A percentile compares a stretch with the other conserved stretches of the same genome.
Conservation (phyloP, 1,140 invertebrate species). For the Coenobita brevimanus region DNA sequence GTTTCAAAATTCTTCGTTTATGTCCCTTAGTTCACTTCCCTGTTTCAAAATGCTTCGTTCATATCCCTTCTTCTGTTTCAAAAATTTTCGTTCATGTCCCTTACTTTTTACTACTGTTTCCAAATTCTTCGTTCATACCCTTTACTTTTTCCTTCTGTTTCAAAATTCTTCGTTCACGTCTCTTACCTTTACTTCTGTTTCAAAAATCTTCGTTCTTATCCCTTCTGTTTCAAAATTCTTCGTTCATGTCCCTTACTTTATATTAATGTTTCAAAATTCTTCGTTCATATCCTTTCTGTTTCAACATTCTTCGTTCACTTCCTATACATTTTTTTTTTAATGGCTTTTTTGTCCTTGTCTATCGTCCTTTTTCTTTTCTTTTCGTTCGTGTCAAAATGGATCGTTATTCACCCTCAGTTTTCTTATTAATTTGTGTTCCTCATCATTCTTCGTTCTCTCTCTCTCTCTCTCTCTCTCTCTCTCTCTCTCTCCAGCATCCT, state of each 20-base stretch:
- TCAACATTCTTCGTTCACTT: background rate
- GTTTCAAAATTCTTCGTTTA: background rate
- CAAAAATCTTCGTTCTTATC: background rate
- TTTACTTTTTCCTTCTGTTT: background rate
- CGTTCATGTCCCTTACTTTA: background rate
- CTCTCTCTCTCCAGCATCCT: too few species aligned
- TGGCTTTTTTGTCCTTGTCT: background rate
- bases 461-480: background rate
- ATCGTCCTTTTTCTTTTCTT: background rate
- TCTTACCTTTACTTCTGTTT: background rate
- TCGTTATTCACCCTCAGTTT: background rate
- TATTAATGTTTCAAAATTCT: background rate
- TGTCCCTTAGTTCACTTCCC: background rate
- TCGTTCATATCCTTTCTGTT: background rate
- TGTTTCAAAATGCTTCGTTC: background rate
- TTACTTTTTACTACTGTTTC: background rate
- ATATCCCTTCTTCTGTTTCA: background rate
- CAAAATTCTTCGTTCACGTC: background rate
- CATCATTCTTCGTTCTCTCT: background rate
- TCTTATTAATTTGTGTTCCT: background rate
- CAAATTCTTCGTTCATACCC: background rate
- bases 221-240: background rate
- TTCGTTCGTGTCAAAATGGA: background rate
- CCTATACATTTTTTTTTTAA: background rate
- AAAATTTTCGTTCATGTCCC: background rate